Evolutionary conservation across 2,797 vertebrate genomes (phyloP), one percentile per base, ranked within the genome.

Genomic region (Catostomus latipinnis): DNA sequence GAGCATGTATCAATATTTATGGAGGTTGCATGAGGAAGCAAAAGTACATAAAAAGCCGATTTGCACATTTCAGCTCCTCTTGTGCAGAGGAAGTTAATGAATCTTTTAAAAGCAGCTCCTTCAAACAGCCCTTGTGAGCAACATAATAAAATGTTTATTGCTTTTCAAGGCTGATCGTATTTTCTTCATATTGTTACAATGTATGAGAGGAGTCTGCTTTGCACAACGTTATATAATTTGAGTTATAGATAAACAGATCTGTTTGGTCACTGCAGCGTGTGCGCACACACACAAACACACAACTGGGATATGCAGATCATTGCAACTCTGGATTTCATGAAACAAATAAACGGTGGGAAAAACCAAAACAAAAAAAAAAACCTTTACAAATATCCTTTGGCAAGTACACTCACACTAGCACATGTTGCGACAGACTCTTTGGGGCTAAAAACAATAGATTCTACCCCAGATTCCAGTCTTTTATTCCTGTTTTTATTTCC

Each of bases 301-400:
- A 6, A 50, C 45, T 9, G 45, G 1, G 16, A 58, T 8, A 76
- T 57, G 45, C 45, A 76, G 14, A 67, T 22, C 11, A 48, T 22
- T 65, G n/a, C 34, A 65, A 34, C 34, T 46, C 16, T 13, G 10
- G 12, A 43, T 43, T n/a, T 58, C 13, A 49, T 6, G 49, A 10
- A 61, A 10, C 48, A 13, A 9, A 7, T 48, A 18, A 22, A 22
- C 22, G 2, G n/a, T n/a, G 22, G 0, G 13, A 73, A 7, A 62
- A 18, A 18, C n/a, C n/a, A n/a, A n/a, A n/a, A n/a, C n/a, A 18
- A 18, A 18, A 18, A 18, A 18, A 1, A 13, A 18, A 22, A 74
- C 0, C 34, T 2, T 34, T 49, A 53, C 10, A 67, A 57, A 76
- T 52, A 75, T 52, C n/a, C 14, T 78, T 78, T 63, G 76, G 76